Evolutionary conservation across 37 sponge, comb jelly and placozoan genomes (phyloP).

Genomic region (Halichondria panicea): DNA sequence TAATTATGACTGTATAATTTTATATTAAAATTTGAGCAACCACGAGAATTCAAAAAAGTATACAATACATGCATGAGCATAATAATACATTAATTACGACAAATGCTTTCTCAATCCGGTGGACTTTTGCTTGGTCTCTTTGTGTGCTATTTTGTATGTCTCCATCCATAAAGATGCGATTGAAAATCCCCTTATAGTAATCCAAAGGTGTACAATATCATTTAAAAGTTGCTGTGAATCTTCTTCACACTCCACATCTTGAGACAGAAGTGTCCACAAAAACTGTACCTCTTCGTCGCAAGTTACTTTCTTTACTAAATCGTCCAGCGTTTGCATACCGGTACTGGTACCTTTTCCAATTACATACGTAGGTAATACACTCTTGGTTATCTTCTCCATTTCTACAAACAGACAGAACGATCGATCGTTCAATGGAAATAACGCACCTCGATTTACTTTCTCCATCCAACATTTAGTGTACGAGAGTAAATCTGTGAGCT

Average conservation of each 20-base stretch:
- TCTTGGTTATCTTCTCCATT: conserved; percentile 12
- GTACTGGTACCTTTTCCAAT: neutral
- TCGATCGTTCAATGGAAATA: conserved; percentile 42
- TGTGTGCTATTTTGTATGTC: conserved; percentile 13
- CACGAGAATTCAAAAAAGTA: neutral
- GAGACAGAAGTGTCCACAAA: conserved; percentile 26
- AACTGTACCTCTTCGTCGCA: conserved; percentile 36
- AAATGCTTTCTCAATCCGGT: conserved; percentile 7
- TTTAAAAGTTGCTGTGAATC: conserved; percentile 4
- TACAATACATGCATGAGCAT: neutral
- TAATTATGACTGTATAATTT: neutral
- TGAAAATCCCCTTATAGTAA: conserved; percentile 54
- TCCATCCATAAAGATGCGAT: conserved; percentile 30
- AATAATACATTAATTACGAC: neutral
- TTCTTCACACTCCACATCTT: conserved; percentile 9
- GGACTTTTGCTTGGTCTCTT: neutral
- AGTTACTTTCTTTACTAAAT: conserved; percentile 9
- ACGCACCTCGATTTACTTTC: conserved; percentile 31
- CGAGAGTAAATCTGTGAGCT: conserved; percentile 2
- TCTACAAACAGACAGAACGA: conserved; percentile 12
- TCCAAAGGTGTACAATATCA: conserved; percentile 35
- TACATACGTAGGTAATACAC: neutral
- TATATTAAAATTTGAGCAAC: no score
- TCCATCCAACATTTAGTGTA: conserved; percentile 34
- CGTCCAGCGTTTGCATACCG: neutral